A percentile compares a stretch with the other conserved stretches of the same genome.
Conservation (phyloP, 2,797 vertebrate genomes). For the Pangasius macronema region DNA sequence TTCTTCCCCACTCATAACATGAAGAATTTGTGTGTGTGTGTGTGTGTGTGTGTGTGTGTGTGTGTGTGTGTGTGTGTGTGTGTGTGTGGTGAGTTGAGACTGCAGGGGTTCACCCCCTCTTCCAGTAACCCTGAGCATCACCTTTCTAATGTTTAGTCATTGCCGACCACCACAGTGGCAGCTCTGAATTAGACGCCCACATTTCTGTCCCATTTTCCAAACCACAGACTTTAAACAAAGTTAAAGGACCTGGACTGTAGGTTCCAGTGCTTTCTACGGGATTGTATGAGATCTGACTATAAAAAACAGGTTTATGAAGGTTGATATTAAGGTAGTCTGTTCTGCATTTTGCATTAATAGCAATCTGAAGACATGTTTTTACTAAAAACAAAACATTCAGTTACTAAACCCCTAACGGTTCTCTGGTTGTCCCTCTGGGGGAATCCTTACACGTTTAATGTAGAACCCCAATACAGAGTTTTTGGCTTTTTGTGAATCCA, state of each 20-base stretch:
- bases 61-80: not conserved
- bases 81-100: not conserved
- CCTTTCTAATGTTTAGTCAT: constrained; percentile 30
- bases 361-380: not conserved
- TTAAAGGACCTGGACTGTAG: not conserved
- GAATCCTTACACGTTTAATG: not conserved
- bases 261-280: not conserved
- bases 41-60: not conserved
- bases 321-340: not conserved
- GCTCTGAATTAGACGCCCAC: not conserved
- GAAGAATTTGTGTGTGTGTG: not conserved
- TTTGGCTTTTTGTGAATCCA: not conserved
- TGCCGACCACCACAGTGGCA: not conserved
- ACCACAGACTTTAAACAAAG: not conserved
- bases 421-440: not conserved
- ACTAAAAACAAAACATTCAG: not conserved
- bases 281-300: not conserved
- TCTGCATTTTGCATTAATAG: not conserved
- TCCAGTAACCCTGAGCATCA: constrained; percentile 29
- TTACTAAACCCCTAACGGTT: not conserved
- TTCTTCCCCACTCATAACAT: constrained; percentile 15
- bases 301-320: not conserved
- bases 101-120: constrained; percentile 27
- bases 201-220: constrained; percentile 8
- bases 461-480: not conserved